phyloP scores from a whole-genome alignment of 2,888 invertebrate species.

The Belgica antarctica region DNA sequence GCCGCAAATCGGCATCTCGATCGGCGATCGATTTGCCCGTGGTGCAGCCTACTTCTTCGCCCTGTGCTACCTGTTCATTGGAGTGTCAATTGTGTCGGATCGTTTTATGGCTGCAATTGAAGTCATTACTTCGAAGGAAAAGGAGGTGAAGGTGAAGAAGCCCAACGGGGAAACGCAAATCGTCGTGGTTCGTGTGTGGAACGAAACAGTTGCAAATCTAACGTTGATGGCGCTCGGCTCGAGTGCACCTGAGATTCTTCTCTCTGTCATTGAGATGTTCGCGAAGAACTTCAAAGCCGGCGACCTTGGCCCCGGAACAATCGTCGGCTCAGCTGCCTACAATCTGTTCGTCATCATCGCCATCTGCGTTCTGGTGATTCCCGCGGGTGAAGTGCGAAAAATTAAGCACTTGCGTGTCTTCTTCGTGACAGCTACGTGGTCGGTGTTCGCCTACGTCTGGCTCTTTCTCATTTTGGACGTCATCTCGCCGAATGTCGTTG shows the following conservation, averaged over 20 bases:
- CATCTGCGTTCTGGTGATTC: conserved; percentile 88
- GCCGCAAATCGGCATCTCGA: conserved; percentile 73
- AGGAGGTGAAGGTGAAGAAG: conserved; percentile 86
- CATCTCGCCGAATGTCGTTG: conserved; percentile 80
- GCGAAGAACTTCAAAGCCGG: conserved; percentile 94
- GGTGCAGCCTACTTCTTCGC: conserved; percentile 86
- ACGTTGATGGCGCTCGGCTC: conserved; percentile 98
- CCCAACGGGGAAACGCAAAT: conserved; percentile 84
- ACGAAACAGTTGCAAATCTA: conserved; percentile 97
- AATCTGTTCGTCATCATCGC: conserved; percentile 98
- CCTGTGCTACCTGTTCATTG: conserved; percentile 94
- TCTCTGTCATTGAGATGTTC: conserved; percentile 97
- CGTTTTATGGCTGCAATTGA: conserved; percentile 99
- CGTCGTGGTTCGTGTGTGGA: conserved; percentile 94
- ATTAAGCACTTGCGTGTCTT: conserved; percentile 96
- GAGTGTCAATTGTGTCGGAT: conserved; percentile 97
- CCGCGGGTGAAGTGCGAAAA: conserved; percentile 84
- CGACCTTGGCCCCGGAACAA: conserved; percentile 96
- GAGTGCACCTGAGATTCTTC: conserved; percentile 95
- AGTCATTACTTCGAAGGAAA: conserved; percentile 97
- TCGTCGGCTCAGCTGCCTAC: conserved; percentile 98
- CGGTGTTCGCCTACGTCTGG: conserved; percentile 98
- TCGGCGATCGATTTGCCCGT: conserved; percentile 75
- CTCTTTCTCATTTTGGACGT: conserved; percentile 90
- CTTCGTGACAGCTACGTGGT: conserved; percentile 96